Base-by-base conservation (phyloP, 2,888 invertebrate species). In the Drosophila quasianomalipes region DNA sequence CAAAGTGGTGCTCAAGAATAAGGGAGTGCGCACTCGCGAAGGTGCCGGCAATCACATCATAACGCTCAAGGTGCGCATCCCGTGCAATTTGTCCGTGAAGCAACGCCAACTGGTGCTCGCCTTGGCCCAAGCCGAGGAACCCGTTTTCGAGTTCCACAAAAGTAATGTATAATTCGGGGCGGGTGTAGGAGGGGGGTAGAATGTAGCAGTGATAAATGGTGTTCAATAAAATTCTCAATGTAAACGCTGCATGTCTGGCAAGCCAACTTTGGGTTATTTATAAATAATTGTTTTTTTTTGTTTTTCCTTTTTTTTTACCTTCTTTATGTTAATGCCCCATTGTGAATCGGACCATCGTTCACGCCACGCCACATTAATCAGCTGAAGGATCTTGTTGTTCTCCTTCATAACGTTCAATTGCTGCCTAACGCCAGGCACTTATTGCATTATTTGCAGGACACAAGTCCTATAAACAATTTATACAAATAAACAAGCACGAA, bases 271-370 rank as follows among this genome's bases (percentile, higher is more conserved):
- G 55, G 22, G 16, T 16, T 16, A 58, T 22, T 37, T 52, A 0
- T 47, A 64, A 19, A 26, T 12, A 52, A 37, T 0, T 10, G 30
- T 7, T 19, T 53, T 1, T 1, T 19, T 22, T 3, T 4, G 1
- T 7, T 28, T 28, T 28, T 28, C 28, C 10, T 2, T 22, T 3
- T 4, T 4, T 19, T 3, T 93, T 91, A 96, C 97, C n/a, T 97
- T 97, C 94, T 98, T 98, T 66, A 99, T 97, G 91, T 98, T 97
- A 82, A 98, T 98, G 47, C 98, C 98, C 98, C 98, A 99, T 93
- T 98, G 97, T 53, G 98, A 95, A 93, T 98, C 98, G 2, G 97
- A 96, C 99, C 99, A 99, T 73, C 99, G 95, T 94, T 99, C 98
- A 85, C 98, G 95, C 99, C 99, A 99, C 57, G 98, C 99, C 92